Evolutionary conservation across 2,113 vertebrate species (phyloP), one percentile per base, ranked within the genome.

Genomic region (Myodes glareolus): DNA sequence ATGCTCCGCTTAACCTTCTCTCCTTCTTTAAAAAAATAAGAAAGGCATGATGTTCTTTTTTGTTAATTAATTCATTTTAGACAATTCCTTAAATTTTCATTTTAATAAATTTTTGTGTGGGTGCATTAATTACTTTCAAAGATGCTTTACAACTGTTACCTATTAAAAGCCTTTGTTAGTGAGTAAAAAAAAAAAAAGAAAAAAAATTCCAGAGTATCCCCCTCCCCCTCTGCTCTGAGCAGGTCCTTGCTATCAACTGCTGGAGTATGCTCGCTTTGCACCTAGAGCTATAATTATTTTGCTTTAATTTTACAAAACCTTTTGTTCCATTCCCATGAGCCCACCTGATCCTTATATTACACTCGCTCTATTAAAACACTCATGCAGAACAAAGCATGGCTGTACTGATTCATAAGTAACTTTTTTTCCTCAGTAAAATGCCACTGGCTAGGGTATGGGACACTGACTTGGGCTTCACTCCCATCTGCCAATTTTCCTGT

Each of bases 251-350:
- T 98, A 98, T 98, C 98, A 98, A 97, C 98, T 97, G 98, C 97
- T 98, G 94, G 98, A 98, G 98, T 98, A 96, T 98, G 98, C 98
- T 98, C 96, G 98, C 98, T 98, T 98, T 99, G 98, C 98, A 99
- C 98, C 98, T 98, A 98, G 97, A 99, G 98, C 98, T 99, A 99
- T 99, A 99, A 99, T 99, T 99, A 99, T 99, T 99, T 98, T 98
- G 98, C 98, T 99, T 99, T 98, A 99, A 99, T 99, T 99, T 99
- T 99, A 99, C 98, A 98, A 98, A 99, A 98, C 98, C 98, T 99
- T 99, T 99, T 99, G 98, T 99, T 99, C 98, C 98, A 99, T 99
- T 98, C 98, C 99, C 99, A 98, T 39, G 98, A 99, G 99, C 98
- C 98, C 98, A 99, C 98, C 99, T 98, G 98, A 99, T 99, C 98